Conservation (phyloP, 2,797 vertebrate genomes). For the Monodelphis domestica region DNA sequence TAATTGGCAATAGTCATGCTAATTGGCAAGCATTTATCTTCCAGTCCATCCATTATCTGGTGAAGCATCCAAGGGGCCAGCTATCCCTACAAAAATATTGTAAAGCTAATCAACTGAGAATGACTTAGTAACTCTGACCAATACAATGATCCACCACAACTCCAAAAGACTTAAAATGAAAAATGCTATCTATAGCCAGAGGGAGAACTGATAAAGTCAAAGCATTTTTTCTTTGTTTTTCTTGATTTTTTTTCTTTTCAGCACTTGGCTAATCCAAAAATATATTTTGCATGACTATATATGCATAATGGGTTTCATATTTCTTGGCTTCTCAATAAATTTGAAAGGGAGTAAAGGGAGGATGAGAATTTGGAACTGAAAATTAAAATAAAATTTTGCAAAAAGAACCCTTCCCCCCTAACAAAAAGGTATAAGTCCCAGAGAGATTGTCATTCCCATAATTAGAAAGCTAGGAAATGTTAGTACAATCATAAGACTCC, state of each 20-base stretch:
- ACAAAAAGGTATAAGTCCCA: not conserved
- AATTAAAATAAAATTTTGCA: not conserved
- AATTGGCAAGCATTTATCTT: not conserved
- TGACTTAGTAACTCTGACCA: not conserved
- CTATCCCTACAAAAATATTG: not conserved
- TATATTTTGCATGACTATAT: not conserved
- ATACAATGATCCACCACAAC: not conserved
- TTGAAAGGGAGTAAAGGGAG: not conserved
- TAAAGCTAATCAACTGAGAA: not conserved
- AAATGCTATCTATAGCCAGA: not conserved
- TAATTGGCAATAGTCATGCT: not conserved
- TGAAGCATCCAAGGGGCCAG: not conserved
- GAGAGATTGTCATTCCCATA: not conserved
- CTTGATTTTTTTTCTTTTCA: not conserved
- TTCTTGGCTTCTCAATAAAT: not conserved
- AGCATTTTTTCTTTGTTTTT: not conserved
- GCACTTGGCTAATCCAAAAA: not conserved
- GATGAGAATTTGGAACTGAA: not conserved
- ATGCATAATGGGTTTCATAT: not conserved
- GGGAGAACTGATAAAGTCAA: not conserved
- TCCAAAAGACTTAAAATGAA: not conserved
- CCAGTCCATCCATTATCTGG: not conserved
- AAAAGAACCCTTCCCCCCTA: not conserved
- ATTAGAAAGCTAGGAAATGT: not conserved
- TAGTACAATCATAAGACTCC: not conserved